These are phyloP conservation scores for Pomatorhinus ruficollis DNA, from an alignment of 2,113 vertebrate genomes.

Conservation along the genomic window DNA sequence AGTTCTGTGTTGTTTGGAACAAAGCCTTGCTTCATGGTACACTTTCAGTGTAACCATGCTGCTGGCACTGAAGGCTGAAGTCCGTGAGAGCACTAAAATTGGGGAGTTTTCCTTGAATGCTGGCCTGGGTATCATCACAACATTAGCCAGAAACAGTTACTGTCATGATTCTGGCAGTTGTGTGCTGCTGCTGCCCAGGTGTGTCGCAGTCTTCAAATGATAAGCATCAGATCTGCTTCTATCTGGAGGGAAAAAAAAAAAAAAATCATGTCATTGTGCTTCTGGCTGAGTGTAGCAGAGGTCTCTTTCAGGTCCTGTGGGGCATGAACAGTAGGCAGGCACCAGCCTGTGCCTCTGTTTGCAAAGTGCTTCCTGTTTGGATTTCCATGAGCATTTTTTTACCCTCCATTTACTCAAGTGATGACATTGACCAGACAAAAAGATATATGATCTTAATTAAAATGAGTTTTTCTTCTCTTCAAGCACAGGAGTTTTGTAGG, in stretches of 20 bases:
- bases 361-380: constrained; percentile 48
- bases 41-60: background rate
- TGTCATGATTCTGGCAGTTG: background rate
- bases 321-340: constrained; percentile 47
- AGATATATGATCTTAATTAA: background rate
- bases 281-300: background rate
- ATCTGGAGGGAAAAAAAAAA: background rate
- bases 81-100: background rate
- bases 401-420: constrained; percentile 36
- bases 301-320: constrained; percentile 5
- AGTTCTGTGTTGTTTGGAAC: background rate
- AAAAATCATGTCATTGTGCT: background rate
- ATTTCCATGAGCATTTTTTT: constrained; percentile 54
- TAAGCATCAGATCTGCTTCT: background rate
- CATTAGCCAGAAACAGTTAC: background rate
- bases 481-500: background rate
- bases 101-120: background rate
- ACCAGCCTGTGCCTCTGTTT: constrained; percentile 35
- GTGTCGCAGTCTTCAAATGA: background rate
- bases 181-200: background rate
- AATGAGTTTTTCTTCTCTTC: background rate
- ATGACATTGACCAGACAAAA: constrained; percentile 19
- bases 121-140: background rate
- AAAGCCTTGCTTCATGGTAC: background rate
- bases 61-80: background rate